phyloP scores from a whole-genome alignment of 2,797 vertebrate genomes.

The Pelodytes ibericus region DNA sequence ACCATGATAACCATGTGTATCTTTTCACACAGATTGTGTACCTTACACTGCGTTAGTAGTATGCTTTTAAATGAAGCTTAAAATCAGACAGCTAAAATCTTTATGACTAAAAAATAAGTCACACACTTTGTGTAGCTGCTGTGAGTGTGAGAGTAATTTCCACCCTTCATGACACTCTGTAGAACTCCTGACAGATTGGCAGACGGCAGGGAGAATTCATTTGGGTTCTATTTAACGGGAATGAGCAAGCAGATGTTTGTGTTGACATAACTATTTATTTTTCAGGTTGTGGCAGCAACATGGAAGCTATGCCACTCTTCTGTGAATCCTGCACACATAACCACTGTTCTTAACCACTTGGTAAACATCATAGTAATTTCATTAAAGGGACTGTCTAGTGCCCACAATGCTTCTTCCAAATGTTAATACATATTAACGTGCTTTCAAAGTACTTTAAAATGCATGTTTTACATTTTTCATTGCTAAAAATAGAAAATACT shows the following conservation, averaged over 20 bases:
- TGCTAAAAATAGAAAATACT: too few species aligned
- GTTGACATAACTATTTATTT: slow-evolving; percentile 59
- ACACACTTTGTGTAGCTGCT: slow-evolving; percentile 25
- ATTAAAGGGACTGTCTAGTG: too few species aligned
- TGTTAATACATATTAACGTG: too few species aligned
- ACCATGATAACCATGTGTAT: too few species aligned
- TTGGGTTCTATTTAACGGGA: slow-evolving; percentile 53
- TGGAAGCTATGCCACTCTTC: slow-evolving; percentile 21
- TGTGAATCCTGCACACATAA: slow-evolving; percentile 1
- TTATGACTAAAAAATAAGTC: slow-evolving; percentile 15
- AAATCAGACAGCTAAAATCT: neutral
- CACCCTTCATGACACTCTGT: slow-evolving; percentile 42
- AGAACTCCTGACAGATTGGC: slow-evolving; percentile 58
- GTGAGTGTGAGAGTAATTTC: slow-evolving; percentile 42
- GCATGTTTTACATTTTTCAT: too few species aligned
- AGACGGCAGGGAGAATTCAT: slow-evolving; percentile 61
- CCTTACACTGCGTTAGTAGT: too few species aligned
- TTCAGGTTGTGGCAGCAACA: slow-evolving; percentile 41
- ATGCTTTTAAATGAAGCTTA: neutral
- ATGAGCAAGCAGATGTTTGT: slow-evolving; percentile 56
- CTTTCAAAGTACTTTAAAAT: too few species aligned
- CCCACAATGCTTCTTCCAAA: too few species aligned
- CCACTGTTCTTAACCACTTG: slow-evolving; percentile 20
- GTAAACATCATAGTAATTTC: neutral
- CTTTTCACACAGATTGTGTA: too few species aligned